Evolutionary conservation across 1,140 invertebrate species (phyloP), one percentile per base, ranked within the genome.

Genomic region (Microplitis mediator): DNA sequence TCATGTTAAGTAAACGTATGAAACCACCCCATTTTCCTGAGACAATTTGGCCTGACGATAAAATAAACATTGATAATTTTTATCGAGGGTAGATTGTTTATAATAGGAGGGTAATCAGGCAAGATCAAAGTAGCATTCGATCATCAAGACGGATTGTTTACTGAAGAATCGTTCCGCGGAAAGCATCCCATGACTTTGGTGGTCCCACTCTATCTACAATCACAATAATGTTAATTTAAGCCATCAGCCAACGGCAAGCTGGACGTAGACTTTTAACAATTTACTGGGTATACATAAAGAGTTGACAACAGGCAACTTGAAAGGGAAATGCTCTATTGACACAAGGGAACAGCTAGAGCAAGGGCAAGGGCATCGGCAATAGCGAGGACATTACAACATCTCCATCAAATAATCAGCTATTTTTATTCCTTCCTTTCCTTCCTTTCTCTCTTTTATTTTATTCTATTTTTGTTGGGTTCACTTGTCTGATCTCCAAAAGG

Each of bases 211-310:
- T 83, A 83, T 85, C 85, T 84, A 81, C 86, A 84, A 80, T 83
- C 86, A 87, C 85, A 86, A 86, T 87, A 87, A 87, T 87, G 85
- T 87, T 87, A 87, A 87, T 87, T 87, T 86, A 86, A 81, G 79
- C 78, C 32, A 39, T 51, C 36, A 9, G 39, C 62, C 66, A 23
- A 23, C 23, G 23, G 23, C 23, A 2, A 23, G 23, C 23, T 23
- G 23, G 23, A 23, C 23, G 23, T 23, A 23, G 34, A 65, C 60
- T 69, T 45, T 60, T 36, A 81, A 85, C 82, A 86, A 87, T 87
- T 87, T 86, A 81, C 81, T 84, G 71, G 77, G 81, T 77, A 87
- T 78, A 87, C 84, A 87, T 86, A 87, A 87, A 87, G 85, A 86
- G 84, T 86, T 87, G 85, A 84, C 84, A 85, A 87, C 39, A 23